Percentiles rank a stretch among this genome's conserved stretches.
phyloP scores from a whole-genome alignment of 2,797 vertebrate genomes.

The Onychomys leucogaster region DNA sequence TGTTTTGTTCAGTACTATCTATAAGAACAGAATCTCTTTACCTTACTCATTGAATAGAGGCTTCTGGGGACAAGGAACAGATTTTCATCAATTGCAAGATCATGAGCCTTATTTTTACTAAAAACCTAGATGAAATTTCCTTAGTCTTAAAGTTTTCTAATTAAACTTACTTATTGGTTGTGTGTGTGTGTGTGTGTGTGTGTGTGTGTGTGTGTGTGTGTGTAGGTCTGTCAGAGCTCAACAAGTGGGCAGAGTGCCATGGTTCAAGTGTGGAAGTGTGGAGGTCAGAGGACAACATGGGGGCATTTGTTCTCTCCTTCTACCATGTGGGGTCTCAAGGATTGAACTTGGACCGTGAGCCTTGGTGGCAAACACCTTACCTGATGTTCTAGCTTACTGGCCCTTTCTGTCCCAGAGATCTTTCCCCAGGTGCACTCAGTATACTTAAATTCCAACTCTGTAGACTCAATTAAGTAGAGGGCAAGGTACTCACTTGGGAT shows the following conservation, averaged over 20 bases:
- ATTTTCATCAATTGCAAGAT: slow-evolving; percentile 26
- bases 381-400: no score
- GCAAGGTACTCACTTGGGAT: slow-evolving; percentile 90
- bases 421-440: slow-evolving; percentile 40
- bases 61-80: background rate
- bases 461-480: background rate
- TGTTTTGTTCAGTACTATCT: slow-evolving; percentile 41
- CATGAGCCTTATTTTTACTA: slow-evolving; percentile 45
- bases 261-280: background rate
- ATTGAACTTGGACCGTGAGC: background rate
- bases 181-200: background rate
- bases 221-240: background rate
- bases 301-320: background rate
- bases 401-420: slow-evolving; percentile 10
- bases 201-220: background rate
- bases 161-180: background rate
- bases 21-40: background rate
- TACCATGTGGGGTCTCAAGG: background rate
- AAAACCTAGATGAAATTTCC: slow-evolving; percentile 41
- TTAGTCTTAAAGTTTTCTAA: background rate
- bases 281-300: background rate
- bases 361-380: background rate
- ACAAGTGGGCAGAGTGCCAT: background rate
- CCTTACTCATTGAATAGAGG: slow-evolving; percentile 9
- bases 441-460: slow-evolving; percentile 11